Percentiles rank a stretch among this genome's conserved stretches.
Conservation (phyloP, 2,888 invertebrate genomes). For the Andricus curvator region DNA sequence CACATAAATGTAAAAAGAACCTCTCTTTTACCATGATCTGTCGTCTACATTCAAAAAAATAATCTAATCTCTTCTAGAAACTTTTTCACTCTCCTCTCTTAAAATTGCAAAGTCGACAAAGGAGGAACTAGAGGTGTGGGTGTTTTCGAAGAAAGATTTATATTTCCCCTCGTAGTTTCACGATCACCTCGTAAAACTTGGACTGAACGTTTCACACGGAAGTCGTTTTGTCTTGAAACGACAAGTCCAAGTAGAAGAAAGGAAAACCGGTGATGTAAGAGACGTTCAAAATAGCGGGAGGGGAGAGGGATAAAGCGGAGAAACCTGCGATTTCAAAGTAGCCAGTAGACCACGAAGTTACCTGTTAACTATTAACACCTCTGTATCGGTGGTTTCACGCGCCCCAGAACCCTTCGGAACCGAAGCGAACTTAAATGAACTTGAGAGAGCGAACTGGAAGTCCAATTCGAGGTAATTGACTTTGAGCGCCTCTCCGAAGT, state of each 20-base stretch:
- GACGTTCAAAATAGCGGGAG: not conserved
- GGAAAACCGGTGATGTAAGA: not conserved
- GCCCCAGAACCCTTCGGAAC: slow-evolving; percentile 40
- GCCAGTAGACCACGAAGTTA: slow-evolving; percentile 45
- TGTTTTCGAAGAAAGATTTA: slow-evolving; percentile 31
- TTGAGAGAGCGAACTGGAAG: slow-evolving; percentile 57
- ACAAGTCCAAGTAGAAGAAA: slow-evolving; percentile 14
- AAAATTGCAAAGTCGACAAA: slow-evolving; percentile 15
- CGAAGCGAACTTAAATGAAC: slow-evolving; percentile 55
- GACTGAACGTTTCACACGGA: slow-evolving; percentile 16
- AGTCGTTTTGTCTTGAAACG: slow-evolving; percentile 32
- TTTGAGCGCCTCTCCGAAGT: slow-evolving; percentile 56
- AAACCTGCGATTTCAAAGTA: slow-evolving; percentile 24
- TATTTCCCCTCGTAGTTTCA: slow-evolving; percentile 32
- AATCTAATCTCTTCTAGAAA: not conserved
- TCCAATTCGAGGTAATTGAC: slow-evolving; percentile 64
- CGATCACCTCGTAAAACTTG: slow-evolving; percentile 32
- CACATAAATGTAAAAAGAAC: not conserved
- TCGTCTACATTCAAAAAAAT: not conserved
- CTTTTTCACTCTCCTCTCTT: not conserved
- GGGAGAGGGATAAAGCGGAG: not conserved
- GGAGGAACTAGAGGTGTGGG: slow-evolving; percentile 6
- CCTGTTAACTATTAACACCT: slow-evolving; percentile 54
- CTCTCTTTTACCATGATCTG: not conserved
- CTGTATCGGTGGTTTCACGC: slow-evolving; percentile 52